Percentiles rank a stretch among this genome's conserved stretches.
phyloP scores from a whole-genome alignment of 1,140 invertebrate genomes.

The Oncopodura yosiiana region DNA sequence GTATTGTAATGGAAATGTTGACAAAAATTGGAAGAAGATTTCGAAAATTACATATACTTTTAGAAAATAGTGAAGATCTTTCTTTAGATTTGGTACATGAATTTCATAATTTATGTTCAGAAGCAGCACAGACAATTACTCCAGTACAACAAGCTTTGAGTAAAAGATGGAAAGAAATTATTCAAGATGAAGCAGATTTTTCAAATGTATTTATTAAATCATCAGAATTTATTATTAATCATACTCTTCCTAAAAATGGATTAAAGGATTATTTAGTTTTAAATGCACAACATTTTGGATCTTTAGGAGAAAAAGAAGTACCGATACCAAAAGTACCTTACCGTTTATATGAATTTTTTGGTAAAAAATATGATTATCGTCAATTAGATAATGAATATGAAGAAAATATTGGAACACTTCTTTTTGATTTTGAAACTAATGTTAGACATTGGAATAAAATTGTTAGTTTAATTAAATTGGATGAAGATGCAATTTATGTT shows the following conservation, averaged over 20 bases:
- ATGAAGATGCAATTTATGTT: too few relatives aligned
- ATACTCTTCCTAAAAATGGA: too few relatives aligned
- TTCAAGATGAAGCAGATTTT: background rate
- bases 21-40: slow-evolving; percentile 10
- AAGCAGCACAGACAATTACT: background rate
- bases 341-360: too few relatives aligned
- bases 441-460: background rate
- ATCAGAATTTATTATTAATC: too few relatives aligned
- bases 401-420: background rate
- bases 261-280: too few relatives aligned
- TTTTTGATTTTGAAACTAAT: slow-evolving; percentile 19
- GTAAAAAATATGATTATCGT: too few relatives aligned
- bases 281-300: too few relatives aligned
- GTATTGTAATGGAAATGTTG: slow-evolving; percentile 6
- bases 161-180: background rate
- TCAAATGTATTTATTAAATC: background rate
- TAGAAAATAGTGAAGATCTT: background rate
- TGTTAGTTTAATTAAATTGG: background rate
- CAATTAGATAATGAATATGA: background rate
- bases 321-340: background rate
- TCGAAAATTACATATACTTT: slow-evolving; percentile 1
- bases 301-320: too few relatives aligned
- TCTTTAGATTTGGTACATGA: background rate
- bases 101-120: background rate
- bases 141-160: background rate